These are phyloP conservation scores for Morone chrysops DNA, from an alignment of 2,113 vertebrate species.

Conservation along the genomic window DNA sequence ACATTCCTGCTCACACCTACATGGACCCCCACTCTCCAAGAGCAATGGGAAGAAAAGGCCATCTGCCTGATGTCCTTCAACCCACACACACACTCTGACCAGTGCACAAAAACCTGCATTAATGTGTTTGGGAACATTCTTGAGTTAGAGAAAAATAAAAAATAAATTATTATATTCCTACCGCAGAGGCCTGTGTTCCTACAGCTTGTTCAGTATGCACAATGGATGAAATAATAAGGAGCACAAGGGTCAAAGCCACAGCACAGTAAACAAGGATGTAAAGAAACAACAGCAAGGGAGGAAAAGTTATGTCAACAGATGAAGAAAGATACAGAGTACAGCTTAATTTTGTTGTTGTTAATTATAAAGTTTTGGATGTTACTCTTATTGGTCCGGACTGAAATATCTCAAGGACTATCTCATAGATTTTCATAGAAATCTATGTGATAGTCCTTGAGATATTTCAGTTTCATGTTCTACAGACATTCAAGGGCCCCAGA, in stretches of 20 bases:
- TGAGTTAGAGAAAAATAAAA: not conserved
- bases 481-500: not conserved
- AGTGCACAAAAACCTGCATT: slow-evolving; percentile 15
- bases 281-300: not conserved
- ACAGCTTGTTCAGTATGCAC: not conserved
- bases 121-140: not conserved
- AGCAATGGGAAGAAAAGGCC: slow-evolving; percentile 61
- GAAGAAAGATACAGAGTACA: not conserved
- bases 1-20: slow-evolving; percentile 76
- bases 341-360: not conserved
- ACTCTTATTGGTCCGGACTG: not conserved
- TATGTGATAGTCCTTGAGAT: too few species aligned
- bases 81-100: slow-evolving; percentile 44
- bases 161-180: not conserved
- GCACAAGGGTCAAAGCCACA: slow-evolving; percentile 6
- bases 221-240: not conserved
- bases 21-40: slow-evolving; percentile 14
- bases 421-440: not conserved
- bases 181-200: not conserved
- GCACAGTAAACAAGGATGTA: not conserved
- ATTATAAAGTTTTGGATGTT: not conserved
- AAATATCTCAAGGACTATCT: not conserved
- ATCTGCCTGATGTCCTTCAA: slow-evolving; percentile 65
- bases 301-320: not conserved
- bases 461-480: too few species aligned